Conservation (phyloP, 1,140 invertebrate genomes). For the Lerema accius region DNA sequence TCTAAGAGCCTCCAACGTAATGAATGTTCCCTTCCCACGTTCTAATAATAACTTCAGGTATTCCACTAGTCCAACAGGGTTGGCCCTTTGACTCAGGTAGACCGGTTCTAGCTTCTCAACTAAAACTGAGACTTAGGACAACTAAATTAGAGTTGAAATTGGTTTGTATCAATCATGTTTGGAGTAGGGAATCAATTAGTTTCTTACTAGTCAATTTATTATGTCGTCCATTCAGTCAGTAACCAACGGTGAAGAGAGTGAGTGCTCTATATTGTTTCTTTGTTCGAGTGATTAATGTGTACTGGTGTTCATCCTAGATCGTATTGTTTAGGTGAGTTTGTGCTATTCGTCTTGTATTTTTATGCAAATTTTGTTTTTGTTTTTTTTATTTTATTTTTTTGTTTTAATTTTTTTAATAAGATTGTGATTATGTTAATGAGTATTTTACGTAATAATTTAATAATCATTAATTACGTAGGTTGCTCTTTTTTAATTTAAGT, state of each 20-base stretch:
- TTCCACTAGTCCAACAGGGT: slow-evolving; percentile 29
- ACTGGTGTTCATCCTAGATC: slow-evolving; percentile 32
- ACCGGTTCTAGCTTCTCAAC: slow-evolving; percentile 5
- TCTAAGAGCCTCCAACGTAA: slow-evolving; percentile 17
- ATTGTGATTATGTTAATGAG: no score
- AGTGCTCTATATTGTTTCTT: slow-evolving; percentile 43
- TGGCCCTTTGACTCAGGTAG: slow-evolving; percentile 35
- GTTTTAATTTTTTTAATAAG: no score
- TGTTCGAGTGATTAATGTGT: slow-evolving; percentile 36
- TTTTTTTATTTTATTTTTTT: no score
- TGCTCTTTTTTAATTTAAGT: no score
- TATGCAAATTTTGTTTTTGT: slow-evolving; percentile 1
- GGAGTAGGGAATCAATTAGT: slow-evolving; percentile 51
- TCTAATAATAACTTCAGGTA: slow-evolving; percentile 36
- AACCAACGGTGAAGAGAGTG: slow-evolving; percentile 41
- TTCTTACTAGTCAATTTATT: slow-evolving; percentile 51
- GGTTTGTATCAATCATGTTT: slow-evolving; percentile 11
- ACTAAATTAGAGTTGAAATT: slow-evolving; percentile 35
- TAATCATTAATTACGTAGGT: no score
- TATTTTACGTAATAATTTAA: no score
- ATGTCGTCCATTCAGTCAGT: slow-evolving; percentile 53
- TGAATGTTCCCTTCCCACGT: slow-evolving; percentile 31
- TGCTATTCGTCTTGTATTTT: slow-evolving; percentile 21
- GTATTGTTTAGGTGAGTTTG: slow-evolving; percentile 44
- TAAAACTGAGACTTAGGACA: background rate